phyloP scores from a whole-genome alignment of 2,888 invertebrate species.

The Heliconius sara region DNA sequence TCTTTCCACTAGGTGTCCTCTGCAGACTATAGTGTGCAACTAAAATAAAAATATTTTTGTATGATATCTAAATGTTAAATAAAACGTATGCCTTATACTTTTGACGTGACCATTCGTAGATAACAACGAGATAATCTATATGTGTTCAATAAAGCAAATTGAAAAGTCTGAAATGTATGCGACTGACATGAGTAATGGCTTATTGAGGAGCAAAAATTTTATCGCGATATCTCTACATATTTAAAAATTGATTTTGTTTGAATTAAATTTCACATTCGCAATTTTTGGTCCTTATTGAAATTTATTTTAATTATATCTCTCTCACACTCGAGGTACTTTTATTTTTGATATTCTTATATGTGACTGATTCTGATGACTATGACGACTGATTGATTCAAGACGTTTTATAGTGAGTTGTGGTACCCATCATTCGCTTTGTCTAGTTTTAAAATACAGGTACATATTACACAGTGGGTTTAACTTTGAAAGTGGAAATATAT shows the following conservation, averaged over 20 bases:
- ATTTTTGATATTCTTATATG: not conserved
- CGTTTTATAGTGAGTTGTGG: not conserved
- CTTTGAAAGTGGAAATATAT: not conserved
- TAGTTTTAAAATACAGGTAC: not conserved
- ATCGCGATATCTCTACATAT: not conserved
- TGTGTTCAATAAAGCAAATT: constrained; percentile 1
- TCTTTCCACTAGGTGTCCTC: too few species aligned
- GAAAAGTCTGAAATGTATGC: not conserved
- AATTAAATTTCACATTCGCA: not conserved
- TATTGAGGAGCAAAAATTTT: not conserved
- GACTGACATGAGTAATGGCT: not conserved
- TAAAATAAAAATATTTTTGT: not conserved
- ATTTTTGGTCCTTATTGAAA: not conserved
- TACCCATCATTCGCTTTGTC: not conserved
- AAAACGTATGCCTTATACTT: not conserved
- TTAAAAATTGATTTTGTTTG: not conserved
- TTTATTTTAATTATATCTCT: not conserved
- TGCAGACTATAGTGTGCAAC: too few species aligned
- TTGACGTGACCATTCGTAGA: constrained; percentile 4
- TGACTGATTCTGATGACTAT: not conserved
- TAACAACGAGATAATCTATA: not conserved
- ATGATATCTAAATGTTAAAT: not conserved
- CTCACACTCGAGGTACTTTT: not conserved
- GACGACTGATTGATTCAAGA: not conserved
- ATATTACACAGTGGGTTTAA: not conserved